Percentiles rank a stretch among this genome's conserved stretches.
phyloP scores from a whole-genome alignment of 2,888 invertebrate species.

The Mamestra brassicae region DNA sequence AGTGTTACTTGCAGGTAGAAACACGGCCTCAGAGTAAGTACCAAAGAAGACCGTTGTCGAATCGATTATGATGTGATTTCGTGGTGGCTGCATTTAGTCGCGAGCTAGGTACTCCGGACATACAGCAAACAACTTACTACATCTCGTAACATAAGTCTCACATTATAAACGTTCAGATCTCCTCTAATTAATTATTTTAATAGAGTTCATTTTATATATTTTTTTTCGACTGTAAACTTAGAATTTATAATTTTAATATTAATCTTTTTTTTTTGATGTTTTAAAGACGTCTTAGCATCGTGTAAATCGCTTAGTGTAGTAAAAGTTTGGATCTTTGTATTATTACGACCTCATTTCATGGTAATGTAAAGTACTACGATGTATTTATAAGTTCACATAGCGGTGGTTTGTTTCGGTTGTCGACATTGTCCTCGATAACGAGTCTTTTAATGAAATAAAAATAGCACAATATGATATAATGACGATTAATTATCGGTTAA shows the following conservation, averaged over 20 bases:
- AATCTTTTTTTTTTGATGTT: constrained; percentile 68
- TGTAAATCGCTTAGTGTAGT: constrained; percentile 81
- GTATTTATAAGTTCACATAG: constrained; percentile 71
- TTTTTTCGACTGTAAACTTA: constrained; percentile 62
- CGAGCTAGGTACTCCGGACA: constrained; percentile 52
- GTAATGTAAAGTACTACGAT: constrained; percentile 73
- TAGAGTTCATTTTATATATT: constrained; percentile 69
- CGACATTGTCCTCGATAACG: constrained; percentile 61
- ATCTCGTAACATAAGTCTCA: constrained; percentile 60
- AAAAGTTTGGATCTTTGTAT: constrained; percentile 71
- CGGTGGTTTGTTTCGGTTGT: constrained; percentile 69
- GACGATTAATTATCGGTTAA: constrained; percentile 80
- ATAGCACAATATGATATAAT: constrained; percentile 79
- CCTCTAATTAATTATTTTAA: constrained; percentile 69
- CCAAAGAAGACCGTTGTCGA: constrained; percentile 37
- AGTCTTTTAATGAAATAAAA: constrained; percentile 65
- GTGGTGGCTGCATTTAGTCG: constrained; percentile 66
- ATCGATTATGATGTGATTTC: constrained; percentile 64
- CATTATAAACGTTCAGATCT: constrained; percentile 71
- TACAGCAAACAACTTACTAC: constrained; percentile 46
- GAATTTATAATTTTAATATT: constrained; percentile 65
- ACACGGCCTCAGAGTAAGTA: constrained; percentile 1
- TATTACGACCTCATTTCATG: constrained; percentile 74
- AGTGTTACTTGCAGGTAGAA: too few species aligned
- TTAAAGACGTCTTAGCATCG: constrained; percentile 75